Evolutionary conservation across 2,888 invertebrate genomes (phyloP).

Genomic region (Diarsia dahlii): DNA sequence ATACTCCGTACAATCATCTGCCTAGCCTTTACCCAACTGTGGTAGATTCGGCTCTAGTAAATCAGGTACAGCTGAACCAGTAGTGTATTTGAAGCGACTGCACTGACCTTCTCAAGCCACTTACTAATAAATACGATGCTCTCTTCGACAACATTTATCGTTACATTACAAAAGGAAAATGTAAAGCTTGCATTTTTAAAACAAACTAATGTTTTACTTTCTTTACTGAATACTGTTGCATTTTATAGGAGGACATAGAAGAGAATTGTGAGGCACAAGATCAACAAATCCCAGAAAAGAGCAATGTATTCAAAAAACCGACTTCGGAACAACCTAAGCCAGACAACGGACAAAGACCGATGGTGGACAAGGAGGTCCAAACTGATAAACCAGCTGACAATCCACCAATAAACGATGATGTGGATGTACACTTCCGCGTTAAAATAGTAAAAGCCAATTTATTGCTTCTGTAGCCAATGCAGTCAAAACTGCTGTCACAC

Average conservation of each 20-base stretch:
- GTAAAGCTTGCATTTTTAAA: neutral
- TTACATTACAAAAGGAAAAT: too few species aligned
- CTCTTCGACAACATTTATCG: too few species aligned
- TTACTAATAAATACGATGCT: too few species aligned
- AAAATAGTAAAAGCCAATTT: neutral
- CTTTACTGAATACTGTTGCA: neutral
- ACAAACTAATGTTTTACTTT: neutral
- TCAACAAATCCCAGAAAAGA: neutral
- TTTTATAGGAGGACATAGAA: neutral
- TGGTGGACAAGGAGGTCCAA: neutral
- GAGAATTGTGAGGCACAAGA: neutral
- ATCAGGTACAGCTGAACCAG: too few species aligned
- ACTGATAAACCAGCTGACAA: neutral
- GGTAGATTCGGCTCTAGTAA: too few species aligned
- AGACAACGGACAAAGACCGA: neutral
- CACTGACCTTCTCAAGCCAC: neutral
- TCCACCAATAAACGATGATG: too few species aligned
- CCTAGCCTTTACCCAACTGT: neutral
- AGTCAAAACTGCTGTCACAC: neutral
- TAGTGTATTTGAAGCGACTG: too few species aligned
- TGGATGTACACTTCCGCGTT: neutral
- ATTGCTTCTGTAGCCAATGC: neutral
- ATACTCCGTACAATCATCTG: neutral
- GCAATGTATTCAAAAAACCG: neutral
- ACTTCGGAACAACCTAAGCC: neutral